phyloP scores from a whole-genome alignment of 2,113 vertebrate genomes.

The Anseranas semipalmata region DNA sequence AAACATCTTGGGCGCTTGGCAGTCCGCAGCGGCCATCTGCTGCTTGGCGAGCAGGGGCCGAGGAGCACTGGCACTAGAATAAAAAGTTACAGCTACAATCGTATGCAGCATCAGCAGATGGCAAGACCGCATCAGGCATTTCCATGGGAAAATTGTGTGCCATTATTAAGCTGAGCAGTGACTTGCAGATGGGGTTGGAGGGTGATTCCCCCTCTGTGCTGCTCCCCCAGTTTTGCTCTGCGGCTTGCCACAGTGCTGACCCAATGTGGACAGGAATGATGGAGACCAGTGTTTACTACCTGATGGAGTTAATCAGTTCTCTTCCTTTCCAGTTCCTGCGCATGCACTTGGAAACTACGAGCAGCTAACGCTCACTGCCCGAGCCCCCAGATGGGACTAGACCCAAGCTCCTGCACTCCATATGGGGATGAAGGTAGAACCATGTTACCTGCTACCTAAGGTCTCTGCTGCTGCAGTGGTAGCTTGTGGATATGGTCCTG shows the following conservation, averaged over 20 bases:
- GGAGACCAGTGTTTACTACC: background rate
- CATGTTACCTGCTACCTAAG: conserved; percentile 70
- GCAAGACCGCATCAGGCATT: background rate
- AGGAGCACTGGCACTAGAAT: background rate
- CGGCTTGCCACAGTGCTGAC: accelerated
- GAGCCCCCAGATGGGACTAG: conserved; percentile 64
- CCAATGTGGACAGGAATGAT: accelerated
- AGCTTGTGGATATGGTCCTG: conserved; percentile 72
- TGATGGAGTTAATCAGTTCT: background rate
- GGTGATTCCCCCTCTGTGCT: accelerated
- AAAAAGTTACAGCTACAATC: background rate
- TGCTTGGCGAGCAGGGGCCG: background rate
- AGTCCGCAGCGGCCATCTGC: conserved; percentile 7
- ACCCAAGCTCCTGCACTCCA: conserved; percentile 68
- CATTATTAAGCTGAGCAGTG: background rate
- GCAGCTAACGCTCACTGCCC: background rate
- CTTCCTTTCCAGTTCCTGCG: conserved; percentile 34
- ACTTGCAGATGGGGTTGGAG: background rate
- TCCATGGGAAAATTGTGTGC: accelerated
- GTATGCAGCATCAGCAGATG: background rate
- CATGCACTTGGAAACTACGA: background rate
- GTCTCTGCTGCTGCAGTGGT: conserved; percentile 59
- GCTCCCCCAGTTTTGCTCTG: background rate
- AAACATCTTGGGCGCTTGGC: conserved; percentile 47
- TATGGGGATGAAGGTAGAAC: conserved; percentile 81